A percentile compares a stretch with the other conserved stretches of the same genome.
phyloP scores from a whole-genome alignment of 35 echinoderm and acorn worm species.

The Ophioderma brevispina region DNA sequence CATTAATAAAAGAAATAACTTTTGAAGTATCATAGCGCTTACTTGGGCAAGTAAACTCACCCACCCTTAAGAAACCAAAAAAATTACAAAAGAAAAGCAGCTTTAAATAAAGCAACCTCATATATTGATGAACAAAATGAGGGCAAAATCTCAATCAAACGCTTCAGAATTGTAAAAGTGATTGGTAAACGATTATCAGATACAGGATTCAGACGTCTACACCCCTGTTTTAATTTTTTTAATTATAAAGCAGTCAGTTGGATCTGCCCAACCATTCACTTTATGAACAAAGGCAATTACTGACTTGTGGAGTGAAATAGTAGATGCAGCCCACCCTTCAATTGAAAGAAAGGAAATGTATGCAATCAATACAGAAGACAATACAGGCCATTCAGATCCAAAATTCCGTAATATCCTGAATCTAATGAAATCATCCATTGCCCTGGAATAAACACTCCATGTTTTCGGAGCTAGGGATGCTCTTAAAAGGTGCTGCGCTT shows the following conservation, averaged over 20 bases:
- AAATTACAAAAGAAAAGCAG: not conserved
- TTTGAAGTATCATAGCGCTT: too few species aligned
- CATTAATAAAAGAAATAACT: too few species aligned
- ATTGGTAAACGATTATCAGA: not conserved
- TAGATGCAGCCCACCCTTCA: not conserved
- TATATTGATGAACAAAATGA: not conserved
- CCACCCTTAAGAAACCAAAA: not conserved
- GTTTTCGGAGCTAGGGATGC: not conserved
- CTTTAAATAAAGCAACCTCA: not conserved
- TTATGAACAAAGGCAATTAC: not conserved
- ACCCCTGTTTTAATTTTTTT: not conserved
- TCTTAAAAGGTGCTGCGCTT: not conserved
- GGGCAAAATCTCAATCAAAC: not conserved
- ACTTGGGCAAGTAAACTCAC: not conserved
- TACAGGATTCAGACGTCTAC: not conserved
- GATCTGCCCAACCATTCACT: not conserved
- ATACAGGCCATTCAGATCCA: not conserved
- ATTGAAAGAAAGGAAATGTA: too few species aligned
- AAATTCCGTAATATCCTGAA: not conserved
- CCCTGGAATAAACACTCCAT: not conserved
- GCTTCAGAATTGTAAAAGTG: not conserved
- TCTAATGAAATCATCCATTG: not conserved
- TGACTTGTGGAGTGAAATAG: too few species aligned
- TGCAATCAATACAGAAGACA: too few species aligned
- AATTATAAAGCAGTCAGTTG: not conserved